phyloP scores from a whole-genome alignment of 2,797 vertebrate species.

The Hydrolagus colliei region DNA sequence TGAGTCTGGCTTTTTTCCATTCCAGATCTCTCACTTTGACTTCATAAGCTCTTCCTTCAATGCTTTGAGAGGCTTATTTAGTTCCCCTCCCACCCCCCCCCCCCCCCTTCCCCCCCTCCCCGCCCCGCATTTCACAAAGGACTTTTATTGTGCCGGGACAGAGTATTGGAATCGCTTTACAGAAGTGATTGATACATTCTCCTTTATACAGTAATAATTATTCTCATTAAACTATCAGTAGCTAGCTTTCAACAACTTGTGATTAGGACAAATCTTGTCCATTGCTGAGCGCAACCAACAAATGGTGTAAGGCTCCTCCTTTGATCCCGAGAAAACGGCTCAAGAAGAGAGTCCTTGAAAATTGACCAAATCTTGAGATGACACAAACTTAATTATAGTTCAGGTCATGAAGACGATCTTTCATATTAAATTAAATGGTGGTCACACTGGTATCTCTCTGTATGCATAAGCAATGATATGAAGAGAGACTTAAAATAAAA shows the following conservation, averaged over 20 bases:
- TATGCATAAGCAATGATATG: no score
- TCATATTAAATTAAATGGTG: no score
- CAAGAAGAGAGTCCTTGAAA: not conserved
- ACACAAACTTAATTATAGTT: no score
- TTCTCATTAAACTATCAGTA: not conserved
- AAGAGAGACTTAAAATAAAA: no score
- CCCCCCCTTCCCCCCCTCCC: no score
- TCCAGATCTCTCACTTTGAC: not conserved
- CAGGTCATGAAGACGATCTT: no score
- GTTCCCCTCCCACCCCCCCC: no score
- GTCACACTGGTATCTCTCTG: no score
- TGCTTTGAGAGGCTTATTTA: not conserved
- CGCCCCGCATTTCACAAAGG: not conserved
- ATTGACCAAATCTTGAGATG: not conserved
- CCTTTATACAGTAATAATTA: not conserved
- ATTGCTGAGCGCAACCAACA: not conserved
- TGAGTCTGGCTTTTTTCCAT: constrained; percentile 8
- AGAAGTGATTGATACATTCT: constrained; percentile 15
- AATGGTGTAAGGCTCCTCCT: not conserved
- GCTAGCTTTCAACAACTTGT: not conserved
- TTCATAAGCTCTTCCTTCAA: not conserved
- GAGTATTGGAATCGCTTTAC: not conserved
- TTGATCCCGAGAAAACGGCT: not conserved
- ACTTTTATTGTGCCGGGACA: not conserved
- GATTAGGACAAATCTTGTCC: not conserved